Base-by-base conservation (phyloP, 2,797 vertebrate genomes). In the Manis javanica region DNA sequence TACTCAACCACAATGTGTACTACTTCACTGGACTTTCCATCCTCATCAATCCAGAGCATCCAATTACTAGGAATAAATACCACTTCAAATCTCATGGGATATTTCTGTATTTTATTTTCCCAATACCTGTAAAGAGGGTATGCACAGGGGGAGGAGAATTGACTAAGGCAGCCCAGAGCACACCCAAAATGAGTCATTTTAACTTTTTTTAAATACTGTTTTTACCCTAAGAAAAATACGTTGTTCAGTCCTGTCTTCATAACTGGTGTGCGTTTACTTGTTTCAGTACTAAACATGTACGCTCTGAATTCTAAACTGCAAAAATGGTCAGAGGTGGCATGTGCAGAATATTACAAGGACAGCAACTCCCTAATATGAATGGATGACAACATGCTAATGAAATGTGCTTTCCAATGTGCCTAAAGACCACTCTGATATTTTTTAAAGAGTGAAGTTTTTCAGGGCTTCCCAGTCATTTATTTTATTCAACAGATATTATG, bases 131-230 rank as follows among this genome's bases (percentile, higher is more conserved):
- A 71, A 90, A 64, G 57, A 78, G 68, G 79, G 34, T 1, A 83
- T 91, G 64, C 39, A 42, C 3, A 75, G 31, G 1, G 6, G 51
- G 5, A 24, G 23, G 68, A 69, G 26, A 69, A 75, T 16, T 57
- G 15, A 69, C 8, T 49, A 63, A 29, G 46, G 34, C 4, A 69
- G 55, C 7, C 61, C 61, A 53, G 4, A 53, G 49, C 31, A 94
- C 83, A 94, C 5, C 34, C 46, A 12, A 87, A 85, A 61, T n/a
- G 77, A 91, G 6, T 77, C 59, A 68, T 71, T 95, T 93, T 24
- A 78, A 53, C 72, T 61, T 86, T 15, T 59, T 74, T 46, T 31
- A 16, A 46, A 87, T 26, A 66, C 31, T 69, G 78, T 63, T 64
- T 92, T 74, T 46, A 84, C 7, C 39, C 69, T 59, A 81, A 53